Conservation (phyloP, 2,888 invertebrate genomes). For the Lysandra bellargus region DNA sequence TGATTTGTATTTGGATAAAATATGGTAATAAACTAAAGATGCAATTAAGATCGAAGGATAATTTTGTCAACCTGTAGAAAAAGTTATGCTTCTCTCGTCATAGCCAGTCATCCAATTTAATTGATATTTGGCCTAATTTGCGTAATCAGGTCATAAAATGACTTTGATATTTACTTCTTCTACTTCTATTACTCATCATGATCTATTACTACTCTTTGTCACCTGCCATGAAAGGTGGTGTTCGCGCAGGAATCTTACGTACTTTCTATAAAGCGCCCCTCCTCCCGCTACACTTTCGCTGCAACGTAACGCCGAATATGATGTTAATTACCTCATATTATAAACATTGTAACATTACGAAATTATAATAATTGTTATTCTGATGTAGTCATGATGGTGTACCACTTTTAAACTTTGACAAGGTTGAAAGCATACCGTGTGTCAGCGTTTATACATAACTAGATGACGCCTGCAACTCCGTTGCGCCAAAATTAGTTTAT, state of each 20-base stretch:
- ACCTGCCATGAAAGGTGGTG: not conserved
- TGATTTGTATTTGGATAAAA: too few species aligned
- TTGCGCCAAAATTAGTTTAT: too few species aligned
- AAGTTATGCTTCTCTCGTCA: too few species aligned
- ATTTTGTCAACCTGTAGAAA: too few species aligned
- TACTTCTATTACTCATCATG: not conserved
- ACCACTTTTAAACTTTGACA: too few species aligned
- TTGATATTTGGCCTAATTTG: too few species aligned
- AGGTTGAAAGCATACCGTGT: not conserved
- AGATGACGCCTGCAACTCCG: too few species aligned
- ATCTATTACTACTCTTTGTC: not conserved
- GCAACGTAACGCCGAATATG: not conserved
- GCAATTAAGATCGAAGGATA: too few species aligned
- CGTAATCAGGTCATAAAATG: too few species aligned
- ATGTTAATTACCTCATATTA: not conserved
- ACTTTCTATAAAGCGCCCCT: conserved; percentile 15
- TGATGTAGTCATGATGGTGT: not conserved
- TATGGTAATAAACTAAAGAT: too few species aligned
- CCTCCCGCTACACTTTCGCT: not conserved
- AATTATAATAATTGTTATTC: not conserved
- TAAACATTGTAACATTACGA: not conserved
- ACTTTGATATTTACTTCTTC: too few species aligned
- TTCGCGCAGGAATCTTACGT: conserved; percentile 7
- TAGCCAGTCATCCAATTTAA: too few species aligned
- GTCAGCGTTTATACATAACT: not conserved